A percentile compares a stretch with the other conserved stretches of the same genome.
These are phyloP conservation scores for Xestia xanthographa DNA, from an alignment of 2,888 invertebrate genomes.

Conservation along the genomic window DNA sequence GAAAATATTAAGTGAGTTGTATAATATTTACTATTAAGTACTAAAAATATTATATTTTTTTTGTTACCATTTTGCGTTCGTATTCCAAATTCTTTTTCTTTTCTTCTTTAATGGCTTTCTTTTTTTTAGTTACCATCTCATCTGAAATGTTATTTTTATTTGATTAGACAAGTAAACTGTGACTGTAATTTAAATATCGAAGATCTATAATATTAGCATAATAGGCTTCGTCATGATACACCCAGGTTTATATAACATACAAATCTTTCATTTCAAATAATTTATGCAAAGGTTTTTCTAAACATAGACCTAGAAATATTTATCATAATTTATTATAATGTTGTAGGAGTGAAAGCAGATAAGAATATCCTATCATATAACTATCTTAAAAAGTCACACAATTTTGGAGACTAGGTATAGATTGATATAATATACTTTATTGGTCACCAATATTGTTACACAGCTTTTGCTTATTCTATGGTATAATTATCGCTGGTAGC, in stretches of 20 bases:
- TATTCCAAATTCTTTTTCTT: conserved; percentile 84
- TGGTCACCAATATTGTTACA: not conserved
- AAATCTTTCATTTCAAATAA: conserved; percentile 30
- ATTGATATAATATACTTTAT: not conserved
- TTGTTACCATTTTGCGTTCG: conserved; percentile 90
- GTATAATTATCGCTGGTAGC: not conserved
- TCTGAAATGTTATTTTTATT: conserved; percentile 79
- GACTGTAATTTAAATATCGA: not conserved
- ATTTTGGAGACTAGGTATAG: not conserved
- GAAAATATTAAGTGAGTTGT: conserved; percentile 66
- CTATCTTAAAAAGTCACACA: conserved; percentile 1
- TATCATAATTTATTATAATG: conserved; percentile 24
- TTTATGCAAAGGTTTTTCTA: conserved; percentile 53
- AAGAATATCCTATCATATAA: conserved; percentile 17
- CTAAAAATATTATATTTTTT: conserved; percentile 9
- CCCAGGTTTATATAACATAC: conserved; percentile 32
- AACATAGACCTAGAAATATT: conserved; percentile 35
- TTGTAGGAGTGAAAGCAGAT: conserved; percentile 44
- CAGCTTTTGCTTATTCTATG: not conserved
- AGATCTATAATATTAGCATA: not conserved
- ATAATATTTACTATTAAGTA: conserved; percentile 23
- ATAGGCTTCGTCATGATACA: conserved; percentile 4
- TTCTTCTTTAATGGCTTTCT: conserved; percentile 87
- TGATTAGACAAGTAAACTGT: not conserved
- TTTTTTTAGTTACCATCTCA: conserved; percentile 90